A percentile compares a stretch with the other conserved stretches of the same genome.
phyloP scores from a whole-genome alignment of 2,113 vertebrate genomes.

The Castor canadensis region DNA sequence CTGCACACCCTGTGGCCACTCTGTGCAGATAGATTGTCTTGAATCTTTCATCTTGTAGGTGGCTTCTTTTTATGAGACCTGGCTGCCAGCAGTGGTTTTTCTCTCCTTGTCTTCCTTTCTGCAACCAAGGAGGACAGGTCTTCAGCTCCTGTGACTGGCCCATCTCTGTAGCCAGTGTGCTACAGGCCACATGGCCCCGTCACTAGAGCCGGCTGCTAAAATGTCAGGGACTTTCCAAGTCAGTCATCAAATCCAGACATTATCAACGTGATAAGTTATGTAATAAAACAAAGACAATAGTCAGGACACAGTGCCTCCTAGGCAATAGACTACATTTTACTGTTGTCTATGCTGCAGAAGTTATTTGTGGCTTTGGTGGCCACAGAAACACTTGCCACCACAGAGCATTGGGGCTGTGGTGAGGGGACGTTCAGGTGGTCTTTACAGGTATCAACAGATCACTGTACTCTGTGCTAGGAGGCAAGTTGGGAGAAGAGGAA shows the following conservation, averaged over 20 bases:
- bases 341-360: neutral
- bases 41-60: neutral
- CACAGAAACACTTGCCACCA: neutral
- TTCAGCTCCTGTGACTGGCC: accelerated
- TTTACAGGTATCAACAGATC: neutral
- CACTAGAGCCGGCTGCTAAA: neutral
- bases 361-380: neutral
- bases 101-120: neutral
- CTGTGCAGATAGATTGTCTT: neutral
- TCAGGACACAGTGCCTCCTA: neutral
- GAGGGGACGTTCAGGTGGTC: accelerated
- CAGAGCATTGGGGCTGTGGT: neutral
- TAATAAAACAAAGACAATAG: neutral
- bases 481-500: neutral
- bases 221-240: neutral
- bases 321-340: neutral
- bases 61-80: neutral
- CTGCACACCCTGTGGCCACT: accelerated
- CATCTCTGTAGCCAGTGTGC: neutral
- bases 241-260: neutral
- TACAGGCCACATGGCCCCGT: neutral
- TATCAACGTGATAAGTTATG: neutral
- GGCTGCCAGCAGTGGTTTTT: neutral
- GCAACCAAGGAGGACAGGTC: neutral
- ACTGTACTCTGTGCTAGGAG: too few species aligned